These are phyloP conservation scores for Anabacerthia variegaticeps DNA, from an alignment of 2,797 vertebrate genomes.

Conservation along the genomic window DNA sequence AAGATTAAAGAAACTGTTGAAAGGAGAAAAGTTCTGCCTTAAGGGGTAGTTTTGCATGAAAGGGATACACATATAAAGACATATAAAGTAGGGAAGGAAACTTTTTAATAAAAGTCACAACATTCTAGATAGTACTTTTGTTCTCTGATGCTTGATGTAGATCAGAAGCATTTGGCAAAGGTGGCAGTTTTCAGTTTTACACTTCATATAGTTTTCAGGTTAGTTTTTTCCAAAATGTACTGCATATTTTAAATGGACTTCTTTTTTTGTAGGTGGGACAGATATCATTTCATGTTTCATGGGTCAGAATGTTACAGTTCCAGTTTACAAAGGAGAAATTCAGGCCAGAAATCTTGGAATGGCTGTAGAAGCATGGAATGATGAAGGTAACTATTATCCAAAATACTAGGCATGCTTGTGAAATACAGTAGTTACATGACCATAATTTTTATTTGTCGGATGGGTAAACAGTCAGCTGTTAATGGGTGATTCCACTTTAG, in stretches of 20 bases:
- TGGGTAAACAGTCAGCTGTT: not conserved
- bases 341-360: slow-evolving; percentile 94
- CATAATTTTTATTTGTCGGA: not conserved
- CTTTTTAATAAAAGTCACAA: not conserved
- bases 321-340: slow-evolving; percentile 93
- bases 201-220: not conserved
- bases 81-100: not conserved
- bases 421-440: not conserved
- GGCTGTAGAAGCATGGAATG: slow-evolving; percentile 90
- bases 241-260: not conserved
- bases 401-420: not conserved
- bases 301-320: slow-evolving; percentile 91
- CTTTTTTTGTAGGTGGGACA: slow-evolving; percentile 85
- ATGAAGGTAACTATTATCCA: slow-evolving; percentile 80
- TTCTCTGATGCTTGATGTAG: not conserved
- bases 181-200: not conserved
- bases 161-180: not conserved
- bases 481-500: not conserved
- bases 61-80: not conserved
- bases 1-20: not conserved
- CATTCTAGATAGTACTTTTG: not conserved
- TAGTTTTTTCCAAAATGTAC: not conserved
- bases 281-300: slow-evolving; percentile 97
- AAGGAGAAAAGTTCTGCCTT: not conserved
- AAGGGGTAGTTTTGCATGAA: not conserved